These are phyloP conservation scores for Caenorhabditis imperialis DNA, from an alignment of 2,888 invertebrate species.

Conservation along the genomic window DNA sequence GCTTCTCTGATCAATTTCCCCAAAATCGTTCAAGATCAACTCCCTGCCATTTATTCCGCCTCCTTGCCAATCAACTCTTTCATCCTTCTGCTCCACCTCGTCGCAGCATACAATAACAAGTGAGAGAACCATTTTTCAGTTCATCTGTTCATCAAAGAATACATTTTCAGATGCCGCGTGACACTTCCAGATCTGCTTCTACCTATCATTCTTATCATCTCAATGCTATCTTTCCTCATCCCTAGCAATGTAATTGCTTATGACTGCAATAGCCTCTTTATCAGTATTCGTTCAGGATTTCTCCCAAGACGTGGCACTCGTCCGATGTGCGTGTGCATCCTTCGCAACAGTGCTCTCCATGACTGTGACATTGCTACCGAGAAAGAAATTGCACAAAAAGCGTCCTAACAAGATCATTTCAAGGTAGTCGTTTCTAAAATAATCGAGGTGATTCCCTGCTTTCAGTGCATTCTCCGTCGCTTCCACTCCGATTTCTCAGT, in stretches of 20 bases:
- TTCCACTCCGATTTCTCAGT: conserved; percentile 68
- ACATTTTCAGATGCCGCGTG: conserved; percentile 43
- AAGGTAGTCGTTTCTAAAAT: conserved; percentile 40
- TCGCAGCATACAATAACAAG: conserved; percentile 36
- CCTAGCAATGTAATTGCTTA: conserved; percentile 15
- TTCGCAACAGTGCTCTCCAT: conserved; percentile 48
- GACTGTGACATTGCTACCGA: conserved; percentile 53
- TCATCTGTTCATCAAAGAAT: neutral
- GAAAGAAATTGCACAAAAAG: conserved; percentile 57
- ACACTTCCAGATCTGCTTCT: conserved; percentile 58
- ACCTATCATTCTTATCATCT: conserved; percentile 26
- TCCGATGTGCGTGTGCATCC: conserved; percentile 54
- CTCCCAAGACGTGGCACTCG: conserved; percentile 45
- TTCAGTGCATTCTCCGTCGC: conserved; percentile 72
- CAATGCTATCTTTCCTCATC: conserved; percentile 18
- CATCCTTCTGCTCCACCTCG: conserved; percentile 16
- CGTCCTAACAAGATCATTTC: conserved; percentile 55
- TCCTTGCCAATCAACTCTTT: conserved; percentile 1
- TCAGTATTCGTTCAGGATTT: neutral
- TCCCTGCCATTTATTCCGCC: neutral
- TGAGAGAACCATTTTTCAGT: conserved; percentile 9
- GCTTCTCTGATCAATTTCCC: conserved; percentile 36
- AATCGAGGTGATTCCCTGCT: conserved; percentile 2
- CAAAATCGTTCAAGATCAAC: neutral
- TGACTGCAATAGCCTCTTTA: too few relatives aligned